Evolutionary conservation across 2,888 invertebrate species (phyloP), one percentile per base, ranked within the genome.

Genomic region (Meghimatium bilineatum): DNA sequence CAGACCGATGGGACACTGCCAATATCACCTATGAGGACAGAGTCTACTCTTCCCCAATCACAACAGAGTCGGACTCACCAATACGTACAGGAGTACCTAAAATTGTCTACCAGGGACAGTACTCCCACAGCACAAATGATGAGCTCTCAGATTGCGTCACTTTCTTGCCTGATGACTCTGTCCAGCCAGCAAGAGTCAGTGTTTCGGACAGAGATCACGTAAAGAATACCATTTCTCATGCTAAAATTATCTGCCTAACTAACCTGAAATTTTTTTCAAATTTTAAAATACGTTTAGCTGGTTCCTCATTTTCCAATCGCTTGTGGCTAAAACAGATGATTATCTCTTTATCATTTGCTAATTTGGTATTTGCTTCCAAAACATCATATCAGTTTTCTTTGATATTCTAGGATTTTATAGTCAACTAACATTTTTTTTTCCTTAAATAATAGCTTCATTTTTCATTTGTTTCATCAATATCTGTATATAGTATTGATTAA

Each of bases 141-240:
- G 67, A 77, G 78, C 86, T 89, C 67, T 89, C 97, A 87, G 98
- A 98, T 93, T 98, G 98, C 82, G 91, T 90, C 88, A 89, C 89
- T 80, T 90, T 89, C 80, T 86, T 89, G 32, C 90, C 90, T 20
- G 91, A 91, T 83, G 91, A 91, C 85, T 91, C 91, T 1, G 85
- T 90, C 38, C 36, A 44, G 20, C 44, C 38, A 17, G 69, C 23
- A n/a, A 36, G 32, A 8, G 32, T 20, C 23, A 71, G 0, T 36
- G 20, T 49, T 1, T 56, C 67, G 49, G 67, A 76, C 29, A 34
- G 38, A 32, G 32, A 29, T 52, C n/a, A 74, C 52, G 74, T 74
- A 74, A 81, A 34, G 3, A 77, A n/a, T 29, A 63, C 60, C 23
- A 23, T n/a, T 63, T 63, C 29, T 66, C 12, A 26, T 10, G 14